Base-by-base conservation (phyloP, 2,113 vertebrate genomes). In the Pao palembangensis region DNA sequence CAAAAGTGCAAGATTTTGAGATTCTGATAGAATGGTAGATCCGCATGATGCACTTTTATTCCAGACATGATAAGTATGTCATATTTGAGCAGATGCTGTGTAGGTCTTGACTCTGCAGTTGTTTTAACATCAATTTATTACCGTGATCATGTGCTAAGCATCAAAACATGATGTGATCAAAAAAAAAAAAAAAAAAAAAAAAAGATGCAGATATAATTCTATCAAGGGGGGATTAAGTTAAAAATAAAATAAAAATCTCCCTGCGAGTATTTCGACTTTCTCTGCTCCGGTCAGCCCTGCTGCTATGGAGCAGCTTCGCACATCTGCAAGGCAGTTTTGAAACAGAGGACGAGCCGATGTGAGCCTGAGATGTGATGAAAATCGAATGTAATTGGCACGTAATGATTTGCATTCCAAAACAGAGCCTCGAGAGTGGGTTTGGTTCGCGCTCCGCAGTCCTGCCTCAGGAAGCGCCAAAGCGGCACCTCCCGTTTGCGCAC, bases 391-490 rank as follows among this genome's bases (percentile, higher is more conserved):
- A 8, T 6, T 50, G 34, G 67, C 5, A 44, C 17, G 14, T 18
- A 57, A 21, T n/a, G n/a, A 1, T 41, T 14, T 48, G 61, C 15
- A 23, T 5, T 19, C 38, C 44, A 20, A 60, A 43, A 52, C 14
- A 12, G 55, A 3, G 42, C 0, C 6, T 0, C 17, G 8, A 54
- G 48, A 44, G 56, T 8, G 63, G 31, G 64, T 44, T 55, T 67
- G 55, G 28, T 55, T 62, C 17, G 11, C 48, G 51, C 63, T 31
- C 21, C 2, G 47, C 55, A 68, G 80, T 70, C 83, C 87, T 84
- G 90, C 81, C 85, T 82, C 86, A 88, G 80, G 90, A 91, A 90
- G 85, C 76, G 78, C 85, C 64, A 67, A 67, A 49, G 81, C 88
- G 82, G 90, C 90, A 88, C 91, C 89, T 87, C 80, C 87, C 71